Evolutionary conservation across 1,140 invertebrate species (phyloP), one percentile per base, ranked within the genome.

Genomic region (Cherax quadricarinatus): DNA sequence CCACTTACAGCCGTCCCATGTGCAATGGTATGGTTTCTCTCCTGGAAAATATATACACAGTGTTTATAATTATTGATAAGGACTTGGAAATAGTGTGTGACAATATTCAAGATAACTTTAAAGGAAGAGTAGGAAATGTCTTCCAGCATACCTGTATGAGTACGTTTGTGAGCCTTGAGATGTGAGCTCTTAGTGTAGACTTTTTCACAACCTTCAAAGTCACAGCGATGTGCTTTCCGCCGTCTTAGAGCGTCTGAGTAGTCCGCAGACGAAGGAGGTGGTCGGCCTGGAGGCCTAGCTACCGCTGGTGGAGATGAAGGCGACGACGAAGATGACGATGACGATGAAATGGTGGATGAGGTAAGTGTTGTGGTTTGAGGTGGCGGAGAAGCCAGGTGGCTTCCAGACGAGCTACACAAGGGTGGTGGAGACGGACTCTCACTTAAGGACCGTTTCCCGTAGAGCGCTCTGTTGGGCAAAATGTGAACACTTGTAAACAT

Each of bases 131-230:
- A 6, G 9, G 9, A 14, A 66, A 66, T 5, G 21, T 6, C 21
- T 66, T 66, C 24, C n/a, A 75, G n/a, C n/a, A 57, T 95, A 98
- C 98, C 98, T 95, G 98, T 99, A 94, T 99, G 98, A 80, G 98
- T 98, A 94, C 98, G 96, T 95, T 98, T 97, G 95, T 98, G 98
- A 75, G 98, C 98, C 95, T 98, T 99, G 48, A 99, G 96, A 95
- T 99, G 98, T 49, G 98, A 98, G 95, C 98, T 98, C 95, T 99
- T 99, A 60, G 98, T 98, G 95, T 99, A 99, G 41, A 98, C 97
- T 95, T 99, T 99, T 94, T 97, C 97, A 95, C 98, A 99, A 41
- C 97, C 98, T 48, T 97, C 96, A 75, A 98, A 98, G 94, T 98
- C 97, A 95, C 98, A 98, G 94, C 97, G 96, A 95, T 98, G 98